Evolutionary conservation across 1,140 invertebrate genomes (phyloP).

Genomic region (Apis dorsata): DNA sequence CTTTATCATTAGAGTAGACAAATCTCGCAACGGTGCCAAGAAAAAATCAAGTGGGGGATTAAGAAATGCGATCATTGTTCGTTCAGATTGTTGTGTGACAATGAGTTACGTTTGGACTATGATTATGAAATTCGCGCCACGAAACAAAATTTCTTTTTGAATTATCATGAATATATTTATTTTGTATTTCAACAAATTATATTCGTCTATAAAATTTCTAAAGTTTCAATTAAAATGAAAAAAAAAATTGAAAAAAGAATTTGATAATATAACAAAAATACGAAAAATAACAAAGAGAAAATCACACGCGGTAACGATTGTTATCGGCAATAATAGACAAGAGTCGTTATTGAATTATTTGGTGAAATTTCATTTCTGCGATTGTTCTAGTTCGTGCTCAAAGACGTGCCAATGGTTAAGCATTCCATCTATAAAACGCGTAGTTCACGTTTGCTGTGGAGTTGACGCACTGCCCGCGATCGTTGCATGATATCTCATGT

Average conservation of each 20-base stretch:
- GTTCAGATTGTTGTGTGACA: not conserved
- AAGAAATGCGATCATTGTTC: conserved; percentile 41
- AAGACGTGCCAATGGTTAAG: not conserved
- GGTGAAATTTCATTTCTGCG: conserved; percentile 21
- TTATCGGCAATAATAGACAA: not conserved
- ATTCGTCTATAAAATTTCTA: too few species aligned
- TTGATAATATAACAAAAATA: not conserved
- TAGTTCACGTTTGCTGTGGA: conserved; percentile 21
- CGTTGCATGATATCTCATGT: conserved; percentile 51
- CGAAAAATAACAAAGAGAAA: not conserved
- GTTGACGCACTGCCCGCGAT: conserved; percentile 47
- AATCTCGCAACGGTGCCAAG: conserved; percentile 38
- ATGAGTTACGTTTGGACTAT: not conserved
- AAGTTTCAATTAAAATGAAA: not conserved
- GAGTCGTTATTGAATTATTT: not conserved
- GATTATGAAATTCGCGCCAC: conserved; percentile 18
- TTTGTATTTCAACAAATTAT: not conserved
- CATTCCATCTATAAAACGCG: conserved; percentile 26
- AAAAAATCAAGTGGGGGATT: conserved; percentile 20
- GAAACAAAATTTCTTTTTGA: not conserved
- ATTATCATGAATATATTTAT: not conserved
- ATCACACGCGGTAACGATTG: not conserved
- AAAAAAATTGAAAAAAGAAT: not conserved
- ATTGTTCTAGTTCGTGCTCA: not conserved
- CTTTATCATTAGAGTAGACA: conserved; percentile 26